These are phyloP conservation scores for Acanthosepion esculentum DNA, from an alignment of 2,888 invertebrate genomes.

Conservation along the genomic window DNA sequence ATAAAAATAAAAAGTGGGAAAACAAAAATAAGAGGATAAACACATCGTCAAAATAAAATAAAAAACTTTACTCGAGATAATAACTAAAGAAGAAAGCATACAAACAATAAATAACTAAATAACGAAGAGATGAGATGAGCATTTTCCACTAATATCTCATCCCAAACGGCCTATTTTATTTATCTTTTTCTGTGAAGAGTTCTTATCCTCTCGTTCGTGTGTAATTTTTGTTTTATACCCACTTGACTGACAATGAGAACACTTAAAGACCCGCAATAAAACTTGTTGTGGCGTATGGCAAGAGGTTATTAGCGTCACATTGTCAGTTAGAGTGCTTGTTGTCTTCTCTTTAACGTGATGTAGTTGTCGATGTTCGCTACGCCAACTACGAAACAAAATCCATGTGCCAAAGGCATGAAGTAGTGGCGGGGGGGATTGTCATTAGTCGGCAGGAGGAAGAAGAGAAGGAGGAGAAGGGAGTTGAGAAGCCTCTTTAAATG, in stretches of 20 bases:
- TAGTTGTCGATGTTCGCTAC: background rate
- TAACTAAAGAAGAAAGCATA: background rate
- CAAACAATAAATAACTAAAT: background rate
- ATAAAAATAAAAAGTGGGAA: background rate
- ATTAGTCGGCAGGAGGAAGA: background rate
- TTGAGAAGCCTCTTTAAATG: background rate
- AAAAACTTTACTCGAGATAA: no score
- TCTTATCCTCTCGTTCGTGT: constrained; percentile 15
- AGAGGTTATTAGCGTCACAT: background rate
- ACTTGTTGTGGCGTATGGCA: background rate
- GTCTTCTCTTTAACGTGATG: background rate
- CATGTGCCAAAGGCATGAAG: background rate
- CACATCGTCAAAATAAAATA: background rate
- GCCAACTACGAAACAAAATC: background rate
- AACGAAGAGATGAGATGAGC: background rate
- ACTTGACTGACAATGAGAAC: constrained; percentile 22
- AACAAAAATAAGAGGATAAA: background rate
- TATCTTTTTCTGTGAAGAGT: background rate
- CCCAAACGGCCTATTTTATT: background rate
- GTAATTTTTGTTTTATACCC: background rate
- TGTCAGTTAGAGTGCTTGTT: background rate
- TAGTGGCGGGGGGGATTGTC: background rate
- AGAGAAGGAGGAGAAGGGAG: background rate
- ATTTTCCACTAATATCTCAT: background rate
- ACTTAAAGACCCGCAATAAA: background rate